Conservation (phyloP, 2,888 invertebrate genomes). For the Molanna angustata region DNA sequence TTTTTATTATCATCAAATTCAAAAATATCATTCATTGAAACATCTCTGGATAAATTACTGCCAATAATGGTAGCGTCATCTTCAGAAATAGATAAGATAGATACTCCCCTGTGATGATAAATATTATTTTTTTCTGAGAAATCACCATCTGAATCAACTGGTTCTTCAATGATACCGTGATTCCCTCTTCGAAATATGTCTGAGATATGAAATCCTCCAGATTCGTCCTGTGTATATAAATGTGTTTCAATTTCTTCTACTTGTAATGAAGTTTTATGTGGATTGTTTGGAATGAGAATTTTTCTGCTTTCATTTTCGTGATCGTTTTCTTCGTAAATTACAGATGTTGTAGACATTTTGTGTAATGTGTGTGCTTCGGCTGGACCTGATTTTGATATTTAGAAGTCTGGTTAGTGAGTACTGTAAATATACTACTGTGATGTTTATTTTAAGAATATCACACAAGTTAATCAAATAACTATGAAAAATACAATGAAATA, state of each 20-base stretch:
- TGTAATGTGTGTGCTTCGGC: conserved; percentile 65
- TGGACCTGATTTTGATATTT: no score
- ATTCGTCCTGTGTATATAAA: conserved; percentile 56
- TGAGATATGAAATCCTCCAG: conserved; percentile 49
- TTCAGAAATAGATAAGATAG: conserved; percentile 65
- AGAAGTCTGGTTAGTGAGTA: conserved; percentile 30
- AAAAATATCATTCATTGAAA: conserved; percentile 58
- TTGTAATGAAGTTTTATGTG: conserved; percentile 54
- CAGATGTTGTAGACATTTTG: conserved; percentile 61
- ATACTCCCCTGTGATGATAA: conserved; percentile 54
- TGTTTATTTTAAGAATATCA: conserved; percentile 17
- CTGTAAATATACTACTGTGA: conserved; percentile 17
- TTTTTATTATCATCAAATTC: conserved; percentile 53
- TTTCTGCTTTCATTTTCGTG: conserved; percentile 38
- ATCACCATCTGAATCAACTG: conserved; percentile 42
- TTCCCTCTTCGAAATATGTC: conserved; percentile 48
- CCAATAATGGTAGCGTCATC: conserved; percentile 60
- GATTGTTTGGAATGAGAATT: conserved; percentile 49
- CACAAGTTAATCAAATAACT: conserved; percentile 23
- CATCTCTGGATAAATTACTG: conserved; percentile 55
- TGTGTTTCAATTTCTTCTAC: conserved; percentile 62
- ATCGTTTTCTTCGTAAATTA: conserved; percentile 54
- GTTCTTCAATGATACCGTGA: conserved; percentile 54
- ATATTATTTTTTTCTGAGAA: conserved; percentile 39
- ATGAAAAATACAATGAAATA: no score